Evolutionary conservation across 2,888 invertebrate genomes (phyloP).

Genomic region (Bugula neritina): DNA sequence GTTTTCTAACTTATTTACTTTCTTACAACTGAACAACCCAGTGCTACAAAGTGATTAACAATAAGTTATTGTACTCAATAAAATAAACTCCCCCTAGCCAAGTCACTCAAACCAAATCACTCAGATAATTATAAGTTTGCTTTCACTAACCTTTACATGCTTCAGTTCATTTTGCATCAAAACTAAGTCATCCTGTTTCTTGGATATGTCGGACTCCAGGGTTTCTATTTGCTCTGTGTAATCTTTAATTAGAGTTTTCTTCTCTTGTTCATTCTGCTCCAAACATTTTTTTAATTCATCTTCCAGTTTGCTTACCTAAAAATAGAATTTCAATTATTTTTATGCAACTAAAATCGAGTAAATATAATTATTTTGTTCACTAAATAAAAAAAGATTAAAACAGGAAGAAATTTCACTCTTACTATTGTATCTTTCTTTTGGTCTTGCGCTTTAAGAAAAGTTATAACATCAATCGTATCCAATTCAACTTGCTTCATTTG

Average conservation of each 20-base stretch:
- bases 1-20: too few species aligned
- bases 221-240: constrained; percentile 48
- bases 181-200: constrained; percentile 48
- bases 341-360: too few species aligned
- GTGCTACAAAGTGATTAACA: too few species aligned
- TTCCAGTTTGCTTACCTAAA: constrained; percentile 45
- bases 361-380: too few species aligned
- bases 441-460: constrained; percentile 50
- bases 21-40: too few species aligned
- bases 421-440: constrained; percentile 49
- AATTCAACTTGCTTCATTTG: constrained; percentile 50
- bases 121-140: too few species aligned
- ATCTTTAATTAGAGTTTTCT: constrained; percentile 42
- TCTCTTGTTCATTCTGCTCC: constrained; percentile 45
- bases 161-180: constrained; percentile 51
- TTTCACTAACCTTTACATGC: constrained; percentile 41
- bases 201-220: constrained; percentile 44
- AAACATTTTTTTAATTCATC: constrained; percentile 46
- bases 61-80: too few species aligned
- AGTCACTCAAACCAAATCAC: too few species aligned
- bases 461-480: constrained; percentile 53
- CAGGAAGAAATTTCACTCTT: constrained; percentile 19
- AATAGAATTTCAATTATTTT: background rate
- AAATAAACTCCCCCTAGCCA: too few species aligned
- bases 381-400: too few species aligned